These are phyloP conservation scores for Melinaea marsaeus DNA, from an alignment of 2,888 invertebrate genomes.

Conservation along the genomic window DNA sequence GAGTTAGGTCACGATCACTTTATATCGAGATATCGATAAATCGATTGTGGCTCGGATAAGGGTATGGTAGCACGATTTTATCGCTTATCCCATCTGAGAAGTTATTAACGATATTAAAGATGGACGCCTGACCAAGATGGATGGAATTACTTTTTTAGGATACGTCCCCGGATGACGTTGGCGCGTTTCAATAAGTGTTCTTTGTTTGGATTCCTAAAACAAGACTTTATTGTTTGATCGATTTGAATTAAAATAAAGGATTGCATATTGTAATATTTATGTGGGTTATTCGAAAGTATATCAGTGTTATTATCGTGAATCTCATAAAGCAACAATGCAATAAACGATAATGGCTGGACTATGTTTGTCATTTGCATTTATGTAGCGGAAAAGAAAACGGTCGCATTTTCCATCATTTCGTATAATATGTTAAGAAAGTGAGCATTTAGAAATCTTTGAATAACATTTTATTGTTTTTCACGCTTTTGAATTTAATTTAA, in stretches of 20 bases:
- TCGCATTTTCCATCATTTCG: conserved; percentile 51
- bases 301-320: conserved; percentile 13
- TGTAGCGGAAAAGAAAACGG: conserved; percentile 60
- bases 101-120: conserved; percentile 48
- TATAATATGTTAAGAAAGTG: conserved; percentile 53
- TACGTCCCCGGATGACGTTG: conserved; percentile 32
- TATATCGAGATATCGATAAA: conserved; percentile 49
- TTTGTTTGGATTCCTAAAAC: conserved; percentile 13
- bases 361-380: conserved; percentile 58
- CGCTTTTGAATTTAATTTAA: neutral
- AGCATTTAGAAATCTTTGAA: conserved; percentile 54
- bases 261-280: too few species aligned
- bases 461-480: neutral
- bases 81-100: conserved; percentile 48
- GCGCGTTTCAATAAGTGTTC: conserved; percentile 12
- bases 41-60: conserved; percentile 53
- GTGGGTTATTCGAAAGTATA: too few species aligned
- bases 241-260: conserved; percentile 27
- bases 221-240: neutral
- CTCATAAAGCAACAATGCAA: conserved; percentile 30
- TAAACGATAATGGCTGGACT: conserved; percentile 34
- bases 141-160: conserved; percentile 43
- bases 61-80: conserved; percentile 53
- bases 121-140: conserved; percentile 46
- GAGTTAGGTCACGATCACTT: conserved; percentile 36